phyloP scores from a whole-genome alignment of 2,797 vertebrate species.

The Pampus argenteus region DNA sequence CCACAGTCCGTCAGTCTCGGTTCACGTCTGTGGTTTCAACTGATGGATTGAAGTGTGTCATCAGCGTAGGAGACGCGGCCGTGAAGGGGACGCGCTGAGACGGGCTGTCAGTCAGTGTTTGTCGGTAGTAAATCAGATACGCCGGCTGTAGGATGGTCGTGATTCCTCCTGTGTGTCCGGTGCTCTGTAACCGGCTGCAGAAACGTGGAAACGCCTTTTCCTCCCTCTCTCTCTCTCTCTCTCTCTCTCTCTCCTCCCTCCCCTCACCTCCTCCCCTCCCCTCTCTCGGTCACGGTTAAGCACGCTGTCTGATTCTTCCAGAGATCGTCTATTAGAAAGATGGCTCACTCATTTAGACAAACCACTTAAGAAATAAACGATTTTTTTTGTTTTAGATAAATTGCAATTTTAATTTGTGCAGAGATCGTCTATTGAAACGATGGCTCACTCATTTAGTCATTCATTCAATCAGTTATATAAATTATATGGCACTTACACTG shows the following conservation, averaged over 20 bases:
- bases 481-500: no score
- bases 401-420: no score
- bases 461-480: no score
- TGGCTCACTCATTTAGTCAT: no score
- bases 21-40: constrained; percentile 21
- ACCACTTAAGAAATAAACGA: background rate
- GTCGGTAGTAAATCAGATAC: background rate
- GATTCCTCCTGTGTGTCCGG: constrained; percentile 35
- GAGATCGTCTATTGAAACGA: no score
- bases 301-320: constrained; percentile 71
- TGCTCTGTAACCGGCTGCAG: constrained; percentile 69
- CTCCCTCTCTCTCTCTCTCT: constrained; percentile 42
- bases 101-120: constrained; percentile 36
- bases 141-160: constrained; percentile 29
- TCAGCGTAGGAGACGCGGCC: constrained; percentile 17
- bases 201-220: constrained; percentile 81
- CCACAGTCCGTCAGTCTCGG: constrained; percentile 29
- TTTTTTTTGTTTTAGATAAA: no score
- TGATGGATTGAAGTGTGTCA: constrained; percentile 9
- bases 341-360: constrained; percentile 16
- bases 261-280: constrained; percentile 41
- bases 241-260: no score
- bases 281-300: constrained; percentile 55
- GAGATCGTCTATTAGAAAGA: constrained; percentile 55
- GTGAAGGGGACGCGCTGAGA: constrained; percentile 31